phyloP scores from a whole-genome alignment of 2,113 vertebrate genomes.

The Panthera tigris region DNA sequence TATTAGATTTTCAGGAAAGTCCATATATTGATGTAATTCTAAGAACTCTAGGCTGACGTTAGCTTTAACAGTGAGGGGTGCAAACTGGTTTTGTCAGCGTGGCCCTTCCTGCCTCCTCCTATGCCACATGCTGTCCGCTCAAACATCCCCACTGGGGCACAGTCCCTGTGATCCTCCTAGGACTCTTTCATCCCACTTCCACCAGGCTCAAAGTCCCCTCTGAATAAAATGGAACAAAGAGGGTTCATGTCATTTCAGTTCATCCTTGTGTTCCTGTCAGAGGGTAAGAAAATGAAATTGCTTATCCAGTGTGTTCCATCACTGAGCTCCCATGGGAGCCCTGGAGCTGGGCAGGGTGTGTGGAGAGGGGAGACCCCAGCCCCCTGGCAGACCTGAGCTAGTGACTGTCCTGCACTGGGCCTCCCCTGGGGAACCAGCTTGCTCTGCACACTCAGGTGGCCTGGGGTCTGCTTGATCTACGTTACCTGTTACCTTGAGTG shows the following conservation, averaged over 20 bases:
- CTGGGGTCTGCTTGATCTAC: neutral
- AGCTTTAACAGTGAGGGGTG: neutral
- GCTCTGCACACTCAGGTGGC: too few species aligned
- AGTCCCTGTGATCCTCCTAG: neutral
- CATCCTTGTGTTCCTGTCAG: neutral
- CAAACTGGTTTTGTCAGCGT: neutral
- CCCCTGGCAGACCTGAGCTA: neutral
- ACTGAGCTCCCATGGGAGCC: neutral
- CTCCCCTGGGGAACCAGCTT: neutral
- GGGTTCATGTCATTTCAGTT: neutral
- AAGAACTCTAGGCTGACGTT: neutral
- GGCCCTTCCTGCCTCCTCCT: neutral
- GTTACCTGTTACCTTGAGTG: accelerated
- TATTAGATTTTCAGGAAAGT: constrained; percentile 18
- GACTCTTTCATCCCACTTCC: neutral
- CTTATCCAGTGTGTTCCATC: neutral
- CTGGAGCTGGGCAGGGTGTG: neutral
- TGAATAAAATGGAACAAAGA: neutral
- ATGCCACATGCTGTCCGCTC: neutral
- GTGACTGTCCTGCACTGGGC: too few species aligned
- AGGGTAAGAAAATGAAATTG: neutral
- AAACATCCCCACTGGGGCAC: neutral
- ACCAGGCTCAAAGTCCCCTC: neutral
- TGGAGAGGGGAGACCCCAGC: neutral
- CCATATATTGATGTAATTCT: neutral